Evolutionary conservation across 2,113 vertebrate species (phyloP).

Genomic region (Parus major): DNA sequence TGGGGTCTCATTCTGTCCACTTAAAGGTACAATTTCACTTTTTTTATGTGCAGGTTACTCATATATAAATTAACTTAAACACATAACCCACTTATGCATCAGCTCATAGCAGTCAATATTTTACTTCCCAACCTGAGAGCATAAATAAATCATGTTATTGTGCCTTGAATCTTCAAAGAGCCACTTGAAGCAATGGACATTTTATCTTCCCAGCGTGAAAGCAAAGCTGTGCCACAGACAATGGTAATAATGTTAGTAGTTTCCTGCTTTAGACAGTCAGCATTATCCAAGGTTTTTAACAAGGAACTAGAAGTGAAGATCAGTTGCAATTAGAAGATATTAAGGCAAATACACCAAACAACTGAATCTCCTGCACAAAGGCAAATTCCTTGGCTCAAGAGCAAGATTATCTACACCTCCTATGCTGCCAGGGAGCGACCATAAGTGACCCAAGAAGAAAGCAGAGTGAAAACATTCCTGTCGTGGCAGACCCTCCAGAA

Average conservation of each 20-base stretch:
- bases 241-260: background rate
- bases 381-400: background rate
- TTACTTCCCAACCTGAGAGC: background rate
- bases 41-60: background rate
- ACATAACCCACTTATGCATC: background rate
- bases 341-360: background rate
- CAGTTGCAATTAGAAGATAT: constrained; percentile 29
- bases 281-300: background rate
- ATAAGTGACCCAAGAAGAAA: background rate
- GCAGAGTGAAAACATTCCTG: background rate
- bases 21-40: background rate
- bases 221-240: background rate
- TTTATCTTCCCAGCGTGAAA: background rate
- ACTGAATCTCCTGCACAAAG: background rate
- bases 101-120: background rate
- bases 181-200: background rate
- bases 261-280: background rate
- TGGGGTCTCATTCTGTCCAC: background rate
- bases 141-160: background rate
- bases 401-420: background rate
- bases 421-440: background rate
- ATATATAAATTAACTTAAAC: background rate
- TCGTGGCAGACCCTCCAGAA: background rate
- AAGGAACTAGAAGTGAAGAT: constrained; percentile 33
- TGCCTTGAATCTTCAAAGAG: background rate